Evolutionary conservation across 2,888 invertebrate genomes (phyloP).

Genomic region (Trichacis sp.): DNA sequence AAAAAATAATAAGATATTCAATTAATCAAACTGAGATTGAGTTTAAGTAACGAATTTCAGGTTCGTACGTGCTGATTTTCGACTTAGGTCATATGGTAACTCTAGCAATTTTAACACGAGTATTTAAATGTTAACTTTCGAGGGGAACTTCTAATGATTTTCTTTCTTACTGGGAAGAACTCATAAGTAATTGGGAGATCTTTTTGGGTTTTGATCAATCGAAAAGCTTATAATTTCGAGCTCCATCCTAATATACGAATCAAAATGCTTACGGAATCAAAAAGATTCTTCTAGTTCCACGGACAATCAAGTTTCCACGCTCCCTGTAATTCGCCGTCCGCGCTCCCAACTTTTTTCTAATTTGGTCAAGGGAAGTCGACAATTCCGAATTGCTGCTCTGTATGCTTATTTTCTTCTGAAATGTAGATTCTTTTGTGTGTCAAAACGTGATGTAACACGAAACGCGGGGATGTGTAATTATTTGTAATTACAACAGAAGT

Average conservation of each 20-base stretch:
- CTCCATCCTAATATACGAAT: not conserved
- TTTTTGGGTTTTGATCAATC: not conserved
- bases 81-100: too few relatives aligned
- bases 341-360: not conserved
- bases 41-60: too few relatives aligned
- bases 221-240: not conserved
- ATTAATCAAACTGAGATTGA: too few relatives aligned
- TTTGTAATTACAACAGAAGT: too few relatives aligned
- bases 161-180: not conserved
- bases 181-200: not conserved
- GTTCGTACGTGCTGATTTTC: too few relatives aligned
- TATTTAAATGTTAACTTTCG: too few relatives aligned
- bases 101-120: too few relatives aligned
- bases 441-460: not conserved
- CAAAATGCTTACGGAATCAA: not conserved
- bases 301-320: not conserved
- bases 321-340: slow-evolving; percentile 4
- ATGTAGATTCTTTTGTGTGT: not conserved
- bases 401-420: not conserved
- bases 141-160: not conserved
- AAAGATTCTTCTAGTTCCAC: not conserved
- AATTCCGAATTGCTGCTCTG: not conserved
- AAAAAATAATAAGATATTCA: too few relatives aligned
- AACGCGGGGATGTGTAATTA: too few relatives aligned
- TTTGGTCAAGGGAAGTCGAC: not conserved